Evolutionary conservation across 2,888 invertebrate genomes (phyloP).

Genomic region (Acutogordius australiensis): DNA sequence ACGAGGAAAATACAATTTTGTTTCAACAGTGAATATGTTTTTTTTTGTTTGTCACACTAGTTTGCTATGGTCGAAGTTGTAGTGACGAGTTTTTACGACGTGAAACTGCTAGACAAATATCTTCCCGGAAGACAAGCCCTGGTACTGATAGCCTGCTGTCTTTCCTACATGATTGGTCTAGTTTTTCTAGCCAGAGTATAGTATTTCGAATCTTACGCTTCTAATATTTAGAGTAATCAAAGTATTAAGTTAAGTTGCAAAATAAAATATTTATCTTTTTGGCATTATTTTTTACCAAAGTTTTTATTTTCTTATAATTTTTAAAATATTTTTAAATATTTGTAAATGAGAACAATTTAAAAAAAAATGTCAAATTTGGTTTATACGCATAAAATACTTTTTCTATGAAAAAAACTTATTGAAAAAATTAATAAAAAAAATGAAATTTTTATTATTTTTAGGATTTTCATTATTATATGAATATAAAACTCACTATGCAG

Average conservation of each 20-base stretch:
- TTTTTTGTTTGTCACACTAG: not conserved
- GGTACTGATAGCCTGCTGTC: not conserved
- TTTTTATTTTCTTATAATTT: not conserved
- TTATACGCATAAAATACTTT: no score
- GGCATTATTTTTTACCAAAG: no score
- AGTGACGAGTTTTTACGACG: constrained; percentile 11
- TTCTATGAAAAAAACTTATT: not conserved
- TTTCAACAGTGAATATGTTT: no score
- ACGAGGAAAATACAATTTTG: no score
- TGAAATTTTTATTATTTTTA: not conserved
- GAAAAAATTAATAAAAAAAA: not conserved
- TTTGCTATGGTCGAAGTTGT: constrained; percentile 9
- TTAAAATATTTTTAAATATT: not conserved
- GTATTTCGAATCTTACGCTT: not conserved
- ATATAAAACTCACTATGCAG: no score
- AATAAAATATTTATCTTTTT: no score
- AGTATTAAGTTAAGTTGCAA: no score
- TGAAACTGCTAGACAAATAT: not conserved
- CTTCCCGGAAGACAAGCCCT: constrained; percentile 2
- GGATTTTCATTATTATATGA: no score
- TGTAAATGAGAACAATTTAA: not conserved
- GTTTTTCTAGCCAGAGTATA: not conserved
- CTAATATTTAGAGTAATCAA: no score
- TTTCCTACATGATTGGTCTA: constrained; percentile 2
- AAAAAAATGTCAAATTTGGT: no score